Percentiles rank a stretch among this genome's conserved stretches.
These are phyloP conservation scores for Urocitellus parryii DNA, from an alignment of 2,113 vertebrate genomes.

Conservation along the genomic window DNA sequence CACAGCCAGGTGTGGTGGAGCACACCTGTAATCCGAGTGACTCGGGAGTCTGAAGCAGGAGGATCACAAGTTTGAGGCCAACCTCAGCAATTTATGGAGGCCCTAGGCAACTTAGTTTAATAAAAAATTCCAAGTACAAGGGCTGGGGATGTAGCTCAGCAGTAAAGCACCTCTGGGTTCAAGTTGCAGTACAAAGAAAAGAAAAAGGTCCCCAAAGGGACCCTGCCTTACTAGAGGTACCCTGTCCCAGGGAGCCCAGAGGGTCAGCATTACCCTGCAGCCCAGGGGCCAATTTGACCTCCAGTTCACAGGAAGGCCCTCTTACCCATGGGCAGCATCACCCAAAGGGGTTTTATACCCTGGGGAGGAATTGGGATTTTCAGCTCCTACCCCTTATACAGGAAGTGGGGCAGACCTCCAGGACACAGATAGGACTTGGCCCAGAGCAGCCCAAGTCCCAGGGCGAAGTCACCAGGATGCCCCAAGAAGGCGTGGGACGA, in stretches of 20 bases:
- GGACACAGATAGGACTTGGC: not conserved
- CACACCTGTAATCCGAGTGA: too few species aligned
- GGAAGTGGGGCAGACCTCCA: not conserved
- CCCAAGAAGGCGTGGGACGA: not conserved
- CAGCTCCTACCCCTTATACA: fast-evolving
- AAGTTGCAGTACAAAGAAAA: too few species aligned
- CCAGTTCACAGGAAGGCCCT: not conserved
- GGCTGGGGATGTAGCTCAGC: too few species aligned
- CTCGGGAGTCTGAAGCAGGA: too few species aligned
- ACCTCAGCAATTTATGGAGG: too few species aligned
- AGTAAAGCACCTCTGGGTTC: too few species aligned
- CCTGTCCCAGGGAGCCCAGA: not conserved
- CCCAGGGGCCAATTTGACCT: not conserved
- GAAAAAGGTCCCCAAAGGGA: not conserved
- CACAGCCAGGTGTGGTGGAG: too few species aligned
- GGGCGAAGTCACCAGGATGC: not conserved
- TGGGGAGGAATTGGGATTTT: not conserved
- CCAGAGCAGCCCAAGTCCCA: not conserved
- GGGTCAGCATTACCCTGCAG: not conserved
- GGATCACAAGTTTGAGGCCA: too few species aligned
- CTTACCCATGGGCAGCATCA: not conserved
- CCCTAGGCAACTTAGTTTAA: too few species aligned
- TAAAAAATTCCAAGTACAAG: too few species aligned
- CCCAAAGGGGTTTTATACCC: not conserved
- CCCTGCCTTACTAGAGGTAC: not conserved